Evolutionary conservation across 2,797 vertebrate species (phyloP), one percentile per base, ranked within the genome.

Genomic region (Podarcis siculus): DNA sequence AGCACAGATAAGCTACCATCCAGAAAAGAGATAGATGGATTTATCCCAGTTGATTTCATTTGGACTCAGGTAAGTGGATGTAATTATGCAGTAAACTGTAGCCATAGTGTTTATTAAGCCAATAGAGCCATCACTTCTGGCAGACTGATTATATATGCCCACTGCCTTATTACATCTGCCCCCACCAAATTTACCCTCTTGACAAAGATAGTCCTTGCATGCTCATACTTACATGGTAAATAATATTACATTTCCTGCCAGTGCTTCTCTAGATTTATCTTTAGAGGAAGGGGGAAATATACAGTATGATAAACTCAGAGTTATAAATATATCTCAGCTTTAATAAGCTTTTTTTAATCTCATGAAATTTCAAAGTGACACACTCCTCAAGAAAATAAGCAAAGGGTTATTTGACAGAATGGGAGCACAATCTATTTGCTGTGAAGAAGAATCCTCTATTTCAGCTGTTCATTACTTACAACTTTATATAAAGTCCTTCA

Each of bases 291-390:
- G 49, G 12, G 49, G 1, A 4, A 55, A 55, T 79, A 90, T 81
- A 86, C 64, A 83, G 66, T 49, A 79, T 39, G 42, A 87, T 5
- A 89, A 35, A 83, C 72, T 45, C 81, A 91, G 1, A 2, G 0
- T 72, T n/a, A 78, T 6, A 3, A 83, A 30, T 92, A 75, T 64
- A 27, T 2, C 21, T 86, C 42, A 85, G 27, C 64, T 93, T 90
- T 87, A 67, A 91, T 87, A 37, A 87, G 8, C 4, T 27, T 90
- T 90, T 72, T 87, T 90, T 55, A 55, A 73, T 80, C 25, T 80
- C 30, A 13, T 90, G n/a, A 86, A 78, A 85, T 84, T 66, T 0
- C 58, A 58, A 90, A 86, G 1, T 55, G n/a, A 12, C 87, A 89
- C 49, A 72, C 71, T 86, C 87, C 37, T 80, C 10, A 88, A 27